Percentiles rank a stretch among this genome's conserved stretches.
phyloP scores from a whole-genome alignment of 1,140 invertebrate species.

The Mya arenaria region DNA sequence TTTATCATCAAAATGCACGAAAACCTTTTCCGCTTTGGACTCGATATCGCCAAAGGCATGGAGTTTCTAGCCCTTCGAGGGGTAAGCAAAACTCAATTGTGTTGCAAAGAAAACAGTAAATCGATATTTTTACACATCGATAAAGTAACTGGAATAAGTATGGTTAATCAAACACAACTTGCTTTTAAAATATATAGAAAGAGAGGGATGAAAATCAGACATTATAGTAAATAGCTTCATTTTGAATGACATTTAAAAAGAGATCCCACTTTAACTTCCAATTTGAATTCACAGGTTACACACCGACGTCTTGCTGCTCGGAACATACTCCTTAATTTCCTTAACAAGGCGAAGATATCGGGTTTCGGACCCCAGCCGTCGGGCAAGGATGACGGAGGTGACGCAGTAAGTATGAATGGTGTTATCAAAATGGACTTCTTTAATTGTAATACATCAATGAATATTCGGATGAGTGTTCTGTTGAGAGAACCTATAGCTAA shows the following conservation, averaged over 20 bases:
- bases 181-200: background rate
- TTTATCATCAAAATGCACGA: slow-evolving; percentile 85
- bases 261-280: background rate
- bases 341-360: slow-evolving; percentile 92
- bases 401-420: background rate
- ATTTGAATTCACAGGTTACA: slow-evolving; percentile 86
- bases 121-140: no score
- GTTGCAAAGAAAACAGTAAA: no score
- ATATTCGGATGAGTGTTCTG: no score
- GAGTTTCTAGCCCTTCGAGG: slow-evolving; percentile 94
- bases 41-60: slow-evolving; percentile 97
- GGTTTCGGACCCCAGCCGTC: slow-evolving; percentile 89
- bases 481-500: no score
- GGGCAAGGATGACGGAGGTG: background rate
- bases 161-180: no score
- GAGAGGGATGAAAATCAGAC: background rate
- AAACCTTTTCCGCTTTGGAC: slow-evolving; percentile 95
- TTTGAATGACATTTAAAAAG: background rate
- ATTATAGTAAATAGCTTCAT: no score
- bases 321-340: slow-evolving; percentile 95
- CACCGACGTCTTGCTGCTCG: slow-evolving; percentile 97
- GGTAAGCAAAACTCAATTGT: slow-evolving; percentile 83
- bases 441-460: no score
- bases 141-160: no score
- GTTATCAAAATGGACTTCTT: no score